Evolutionary conservation across 2,797 vertebrate species (phyloP).

Genomic region (Nasua narica): DNA sequence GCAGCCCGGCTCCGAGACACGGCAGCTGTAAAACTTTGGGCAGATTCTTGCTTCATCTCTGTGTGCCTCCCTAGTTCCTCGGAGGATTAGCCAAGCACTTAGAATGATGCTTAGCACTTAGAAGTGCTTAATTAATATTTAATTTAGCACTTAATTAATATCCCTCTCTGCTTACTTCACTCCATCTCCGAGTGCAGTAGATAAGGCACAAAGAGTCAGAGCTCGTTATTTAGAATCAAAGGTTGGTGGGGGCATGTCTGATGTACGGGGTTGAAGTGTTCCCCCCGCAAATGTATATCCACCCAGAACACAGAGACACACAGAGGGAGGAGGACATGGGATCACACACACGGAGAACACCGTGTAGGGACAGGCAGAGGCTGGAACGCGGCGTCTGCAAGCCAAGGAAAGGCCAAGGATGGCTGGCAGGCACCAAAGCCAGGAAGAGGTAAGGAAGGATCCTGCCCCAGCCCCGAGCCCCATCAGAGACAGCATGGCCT

Average conservation of each 20-base stretch:
- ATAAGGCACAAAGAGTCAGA: background rate
- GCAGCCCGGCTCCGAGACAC: background rate
- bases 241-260: background rate
- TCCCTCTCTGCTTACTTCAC: background rate
- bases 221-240: background rate
- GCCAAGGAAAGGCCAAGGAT: background rate
- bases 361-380: rapidly evolving
- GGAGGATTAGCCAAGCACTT: background rate
- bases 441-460: background rate
- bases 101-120: background rate
- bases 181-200: background rate
- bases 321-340: background rate
- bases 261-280: background rate
- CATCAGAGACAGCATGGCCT: background rate
- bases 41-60: background rate
- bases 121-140: background rate
- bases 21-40: background rate
- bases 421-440: background rate
- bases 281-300: background rate
- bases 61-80: background rate
- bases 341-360: background rate
- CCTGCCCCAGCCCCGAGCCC: background rate
- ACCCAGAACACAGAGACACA: background rate
- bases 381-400: rapidly evolving
- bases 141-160: background rate